Base-by-base conservation (phyloP, 1,140 invertebrate genomes). In the Brachionus paranguensis region DNA sequence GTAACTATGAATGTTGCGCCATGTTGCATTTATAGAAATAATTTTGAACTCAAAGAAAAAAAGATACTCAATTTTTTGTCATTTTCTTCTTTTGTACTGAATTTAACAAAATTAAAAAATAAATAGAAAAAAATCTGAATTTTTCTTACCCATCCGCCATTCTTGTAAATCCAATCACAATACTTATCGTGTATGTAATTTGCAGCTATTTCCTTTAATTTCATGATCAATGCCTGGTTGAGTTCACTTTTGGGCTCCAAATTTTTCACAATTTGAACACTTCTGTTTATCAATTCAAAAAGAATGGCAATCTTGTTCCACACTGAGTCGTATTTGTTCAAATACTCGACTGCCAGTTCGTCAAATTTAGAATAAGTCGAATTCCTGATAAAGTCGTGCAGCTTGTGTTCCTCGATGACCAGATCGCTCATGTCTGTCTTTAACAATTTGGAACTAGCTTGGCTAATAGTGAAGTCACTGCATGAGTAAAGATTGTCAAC, bases 111-210 rank as follows among this genome's bases (percentile, higher is more conserved):
- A 14, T 14, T 14, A 47, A 14, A 47, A 14, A 12, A 14, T 47
- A 74, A 37, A 7, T 37, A 45, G 2, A n/a, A n/a, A 43, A 74
- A 74, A 41, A 0, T 74, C 37, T 14, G 17, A 68, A 33, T 14
- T 33, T 14, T 33, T 45, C n/a, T 76, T 53, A 76, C 72, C 72
- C 72, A 76, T 76, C 72, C 72, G n/a, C 72, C 72, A 76, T 76
- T 76, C 50, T 76, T 76, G 24, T 76, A 76, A 14, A 76, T 76
- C 72, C 72, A 76, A 50, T 76, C 72, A 33, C 72, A 76, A 47
- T 76, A 76, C 43, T 50, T 76, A 50, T 76, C 72, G 29, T 76
- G 72, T 20, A 76, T 76, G 47, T 76, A 76, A 76, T 76, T 76
- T 20, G 72, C 72, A 33, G 43, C 72, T 47, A 76, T 76, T 50